phyloP scores from a whole-genome alignment of 2,888 invertebrate species.

The Agriopis leucophaearia region DNA sequence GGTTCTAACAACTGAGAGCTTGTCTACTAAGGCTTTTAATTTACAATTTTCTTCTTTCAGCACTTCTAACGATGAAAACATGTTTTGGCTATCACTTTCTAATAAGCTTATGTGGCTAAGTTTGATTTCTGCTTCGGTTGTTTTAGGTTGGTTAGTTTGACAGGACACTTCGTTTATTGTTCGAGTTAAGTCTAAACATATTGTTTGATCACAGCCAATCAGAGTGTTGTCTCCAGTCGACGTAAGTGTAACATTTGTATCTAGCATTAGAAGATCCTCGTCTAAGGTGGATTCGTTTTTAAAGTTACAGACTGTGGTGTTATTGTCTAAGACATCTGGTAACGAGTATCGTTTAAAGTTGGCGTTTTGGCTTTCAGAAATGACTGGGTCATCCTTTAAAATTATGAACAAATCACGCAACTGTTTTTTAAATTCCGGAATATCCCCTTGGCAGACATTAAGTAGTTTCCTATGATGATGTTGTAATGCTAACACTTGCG shows the following conservation, averaged over 20 bases:
- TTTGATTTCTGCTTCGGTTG: constrained; percentile 50
- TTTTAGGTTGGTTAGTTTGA: constrained; percentile 58
- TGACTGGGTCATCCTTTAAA: constrained; percentile 59
- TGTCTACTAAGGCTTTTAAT: constrained; percentile 56
- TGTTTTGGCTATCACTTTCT: constrained; percentile 51
- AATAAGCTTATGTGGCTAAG: constrained; percentile 54
- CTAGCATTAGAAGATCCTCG: constrained; percentile 78
- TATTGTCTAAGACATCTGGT: constrained; percentile 69
- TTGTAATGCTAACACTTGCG: constrained; percentile 74
- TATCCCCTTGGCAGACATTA: constrained; percentile 76
- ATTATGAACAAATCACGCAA: constrained; percentile 66
- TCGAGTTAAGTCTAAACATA: constrained; percentile 70
- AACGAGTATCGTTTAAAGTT: constrained; percentile 71
- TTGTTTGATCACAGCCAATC: constrained; percentile 70
- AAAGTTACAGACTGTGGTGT: constrained; percentile 56
- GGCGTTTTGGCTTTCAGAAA: constrained; percentile 54
- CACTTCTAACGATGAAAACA: constrained; percentile 53
- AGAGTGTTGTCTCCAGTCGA: constrained; percentile 72
- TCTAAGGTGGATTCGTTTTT: constrained; percentile 78
- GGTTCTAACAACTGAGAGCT: constrained; percentile 41
- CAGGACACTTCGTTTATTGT: constrained; percentile 64
- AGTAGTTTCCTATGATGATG: constrained; percentile 75
- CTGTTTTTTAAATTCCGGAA: constrained; percentile 73
- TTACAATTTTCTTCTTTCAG: constrained; percentile 65
- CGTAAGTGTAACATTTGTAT: constrained; percentile 74